Evolutionary conservation across 92 coral and sea anemone species (phyloP).

Genomic region (Porites divaricata): DNA sequence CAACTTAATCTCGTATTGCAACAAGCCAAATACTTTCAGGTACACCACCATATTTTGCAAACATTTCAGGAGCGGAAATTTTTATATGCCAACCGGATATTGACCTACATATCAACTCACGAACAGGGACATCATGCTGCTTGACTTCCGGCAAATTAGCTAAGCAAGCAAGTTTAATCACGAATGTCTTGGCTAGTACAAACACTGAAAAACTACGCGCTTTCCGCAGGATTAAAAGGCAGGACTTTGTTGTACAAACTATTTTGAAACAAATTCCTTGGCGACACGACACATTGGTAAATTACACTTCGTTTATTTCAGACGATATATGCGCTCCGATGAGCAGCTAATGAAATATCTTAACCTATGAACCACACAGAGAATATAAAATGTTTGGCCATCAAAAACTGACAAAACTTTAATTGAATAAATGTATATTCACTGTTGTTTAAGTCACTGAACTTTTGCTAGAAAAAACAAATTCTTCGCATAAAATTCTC

Average conservation of each 20-base stretch:
- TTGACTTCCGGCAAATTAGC: slow-evolving; percentile 34
- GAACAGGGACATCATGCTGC: slow-evolving; percentile 15
- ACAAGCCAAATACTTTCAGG: background rate
- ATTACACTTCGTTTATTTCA: background rate
- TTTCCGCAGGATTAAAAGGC: background rate
- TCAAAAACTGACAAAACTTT: too few species aligned
- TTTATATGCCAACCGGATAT: slow-evolving; percentile 15
- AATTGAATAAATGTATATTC: too few species aligned
- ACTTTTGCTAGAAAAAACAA: too few species aligned
- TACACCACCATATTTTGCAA: slow-evolving; percentile 17
- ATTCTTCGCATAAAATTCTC: background rate
- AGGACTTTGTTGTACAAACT: background rate
- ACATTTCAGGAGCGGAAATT: slow-evolving; percentile 44
- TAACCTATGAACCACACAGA: background rate
- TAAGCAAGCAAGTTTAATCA: slow-evolving; percentile 7
- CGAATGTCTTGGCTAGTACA: background rate
- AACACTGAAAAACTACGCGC: background rate
- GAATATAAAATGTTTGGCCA: background rate
- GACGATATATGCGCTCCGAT: background rate
- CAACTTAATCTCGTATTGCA: background rate
- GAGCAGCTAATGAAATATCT: background rate
- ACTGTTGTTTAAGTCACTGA: too few species aligned
- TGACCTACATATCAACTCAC: slow-evolving; percentile 27
- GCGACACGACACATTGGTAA: background rate
- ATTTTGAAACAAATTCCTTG: background rate